Conservation (phyloP, 2,888 invertebrate species). For the Drosophila birchii region DNA sequence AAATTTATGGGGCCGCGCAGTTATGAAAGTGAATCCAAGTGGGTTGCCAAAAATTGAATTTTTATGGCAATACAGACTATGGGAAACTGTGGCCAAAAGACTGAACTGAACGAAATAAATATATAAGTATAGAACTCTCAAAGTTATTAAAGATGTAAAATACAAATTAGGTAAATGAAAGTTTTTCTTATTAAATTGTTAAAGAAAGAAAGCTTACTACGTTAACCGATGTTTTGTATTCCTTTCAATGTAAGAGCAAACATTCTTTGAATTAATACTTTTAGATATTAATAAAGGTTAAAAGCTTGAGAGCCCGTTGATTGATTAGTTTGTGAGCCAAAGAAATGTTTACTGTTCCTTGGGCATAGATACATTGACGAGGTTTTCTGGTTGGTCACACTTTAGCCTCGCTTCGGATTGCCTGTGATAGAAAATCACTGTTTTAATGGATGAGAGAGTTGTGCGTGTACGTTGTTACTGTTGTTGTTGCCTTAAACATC, state of each 20-base stretch:
- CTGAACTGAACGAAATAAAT: background rate
- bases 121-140: background rate
- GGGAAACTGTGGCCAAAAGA: background rate
- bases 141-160: background rate
- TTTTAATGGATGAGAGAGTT: constrained; percentile 27
- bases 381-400: constrained; percentile 18
- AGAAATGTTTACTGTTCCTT: constrained; percentile 4
- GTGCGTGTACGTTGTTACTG: constrained; percentile 20
- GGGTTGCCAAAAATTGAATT: constrained; percentile 24
- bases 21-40: constrained; percentile 40
- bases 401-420: constrained; percentile 1
- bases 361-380: constrained; percentile 13
- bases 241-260: no score
- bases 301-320: background rate
- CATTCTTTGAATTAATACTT: background rate
- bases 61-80: constrained; percentile 2
- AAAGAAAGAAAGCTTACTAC: no score
- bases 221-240: no score
- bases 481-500: constrained; percentile 52
- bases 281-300: background rate
- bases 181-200: no score
- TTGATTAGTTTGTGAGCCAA: constrained; percentile 12
- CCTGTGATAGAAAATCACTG: constrained; percentile 30
- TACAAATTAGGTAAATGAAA: background rate
- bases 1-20: constrained; percentile 61